phyloP scores from a whole-genome alignment of 2,113 vertebrate species.

The Notarius quadriscutis region DNA sequence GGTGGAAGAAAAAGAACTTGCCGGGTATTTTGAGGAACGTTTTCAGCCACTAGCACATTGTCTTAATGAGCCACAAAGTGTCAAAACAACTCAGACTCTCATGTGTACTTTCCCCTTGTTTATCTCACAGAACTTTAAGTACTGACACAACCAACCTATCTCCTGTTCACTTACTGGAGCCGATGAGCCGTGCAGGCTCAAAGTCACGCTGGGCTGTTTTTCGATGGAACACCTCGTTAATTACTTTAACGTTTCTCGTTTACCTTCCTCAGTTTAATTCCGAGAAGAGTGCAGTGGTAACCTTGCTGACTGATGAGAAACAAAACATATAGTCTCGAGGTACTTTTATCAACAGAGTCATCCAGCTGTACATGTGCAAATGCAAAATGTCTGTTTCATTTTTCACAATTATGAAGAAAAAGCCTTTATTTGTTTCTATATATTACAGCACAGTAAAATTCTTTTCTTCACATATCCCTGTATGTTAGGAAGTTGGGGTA shows the following conservation, averaged over 20 bases:
- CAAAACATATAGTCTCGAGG: neutral
- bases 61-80: slow-evolving; percentile 55
- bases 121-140: slow-evolving; percentile 36
- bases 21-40: slow-evolving; percentile 39
- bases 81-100: slow-evolving; percentile 50
- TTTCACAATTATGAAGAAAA: no score
- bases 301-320: slow-evolving; percentile 9
- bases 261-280: slow-evolving; percentile 20
- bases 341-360: neutral
- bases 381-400: neutral
- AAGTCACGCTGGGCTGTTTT: slow-evolving; percentile 44
- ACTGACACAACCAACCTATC: slow-evolving; percentile 34
- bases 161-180: slow-evolving; percentile 4
- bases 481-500: no score
- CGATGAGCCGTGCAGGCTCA: slow-evolving; percentile 35
- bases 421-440: no score
- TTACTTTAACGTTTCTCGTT: slow-evolving; percentile 26
- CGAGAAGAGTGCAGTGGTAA: slow-evolving; percentile 6
- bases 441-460: no score
- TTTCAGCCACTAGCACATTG: slow-evolving; percentile 51
- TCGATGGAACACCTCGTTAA: slow-evolving; percentile 42
- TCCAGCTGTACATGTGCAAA: neutral
- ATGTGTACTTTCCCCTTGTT: slow-evolving; percentile 44
- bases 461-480: no score
- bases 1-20: slow-evolving; percentile 14